phyloP scores from a whole-genome alignment of 2,888 invertebrate species.

The Calameuta idolon region DNA sequence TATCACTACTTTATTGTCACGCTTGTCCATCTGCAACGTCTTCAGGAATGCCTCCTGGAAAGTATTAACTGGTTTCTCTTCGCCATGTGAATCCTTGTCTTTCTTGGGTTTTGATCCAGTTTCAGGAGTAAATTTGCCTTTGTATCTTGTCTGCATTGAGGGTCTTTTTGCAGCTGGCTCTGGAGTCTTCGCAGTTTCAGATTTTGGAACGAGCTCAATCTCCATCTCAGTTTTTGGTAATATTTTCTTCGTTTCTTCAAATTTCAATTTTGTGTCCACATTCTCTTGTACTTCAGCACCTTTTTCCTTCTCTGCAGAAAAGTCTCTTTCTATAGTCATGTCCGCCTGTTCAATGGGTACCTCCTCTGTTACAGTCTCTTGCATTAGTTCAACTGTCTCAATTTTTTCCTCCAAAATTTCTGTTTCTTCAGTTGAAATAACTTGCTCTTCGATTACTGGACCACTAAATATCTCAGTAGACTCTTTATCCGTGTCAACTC shows the following conservation, averaged over 20 bases:
- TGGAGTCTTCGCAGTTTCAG: slow-evolving; percentile 1
- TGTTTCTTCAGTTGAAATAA: slow-evolving; percentile 5
- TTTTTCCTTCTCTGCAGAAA: slow-evolving; percentile 10
- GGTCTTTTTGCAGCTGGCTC: slow-evolving; percentile 12
- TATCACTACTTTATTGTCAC: slow-evolving; percentile 31
- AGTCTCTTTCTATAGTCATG: slow-evolving; percentile 15
- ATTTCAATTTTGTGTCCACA: slow-evolving; percentile 11
- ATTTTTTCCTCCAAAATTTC: slow-evolving; percentile 9
- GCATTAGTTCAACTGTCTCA: slow-evolving; percentile 3
- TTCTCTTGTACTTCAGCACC: slow-evolving; percentile 1
- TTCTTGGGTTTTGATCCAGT: slow-evolving; percentile 44
- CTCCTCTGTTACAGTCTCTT: slow-evolving; percentile 14
- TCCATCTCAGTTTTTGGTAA: slow-evolving; percentile 17
- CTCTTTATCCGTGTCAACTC: slow-evolving; percentile 22
- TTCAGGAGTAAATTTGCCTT: slow-evolving; percentile 46
- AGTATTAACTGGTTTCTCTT: slow-evolving; percentile 49
- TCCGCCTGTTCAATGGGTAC: slow-evolving; percentile 6
- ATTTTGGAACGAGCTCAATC: slow-evolving; percentile 19
- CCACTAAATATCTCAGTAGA: slow-evolving; percentile 12
- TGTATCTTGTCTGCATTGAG: slow-evolving; percentile 39
- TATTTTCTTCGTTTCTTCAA: slow-evolving; percentile 10
- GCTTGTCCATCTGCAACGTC: slow-evolving; percentile 52
- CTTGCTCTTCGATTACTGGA: slow-evolving; percentile 15
- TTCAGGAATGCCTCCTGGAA: slow-evolving; percentile 58
- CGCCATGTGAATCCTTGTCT: slow-evolving; percentile 35